Percentiles rank a stretch among this genome's conserved stretches.
Conservation (phyloP, 1,140 invertebrate species). For the Euborellia annulipes region DNA sequence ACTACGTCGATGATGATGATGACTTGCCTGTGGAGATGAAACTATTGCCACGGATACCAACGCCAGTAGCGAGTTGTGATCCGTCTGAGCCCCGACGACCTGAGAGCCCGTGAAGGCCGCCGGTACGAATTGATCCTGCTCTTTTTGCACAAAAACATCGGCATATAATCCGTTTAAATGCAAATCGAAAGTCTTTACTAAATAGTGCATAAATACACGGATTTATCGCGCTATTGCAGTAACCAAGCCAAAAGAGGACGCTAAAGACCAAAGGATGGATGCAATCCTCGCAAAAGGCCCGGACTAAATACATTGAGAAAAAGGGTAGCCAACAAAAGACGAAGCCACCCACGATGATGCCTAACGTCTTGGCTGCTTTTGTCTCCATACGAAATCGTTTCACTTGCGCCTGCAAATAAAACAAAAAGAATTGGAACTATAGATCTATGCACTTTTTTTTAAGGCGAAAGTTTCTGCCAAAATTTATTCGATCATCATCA, state of each 20-base stretch:
- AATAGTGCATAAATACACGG: conserved; percentile 85
- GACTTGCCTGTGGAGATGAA: no score
- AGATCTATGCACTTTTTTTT: no score
- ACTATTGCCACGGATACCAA: conserved; percentile 1
- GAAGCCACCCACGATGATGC: conserved; percentile 86
- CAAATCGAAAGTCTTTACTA: conserved; percentile 80
- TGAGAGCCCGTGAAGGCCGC: conserved; percentile 14
- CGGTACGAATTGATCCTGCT: neutral
- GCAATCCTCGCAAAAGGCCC: conserved; percentile 65
- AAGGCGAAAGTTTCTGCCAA: no score
- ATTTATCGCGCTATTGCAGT: conserved; percentile 90
- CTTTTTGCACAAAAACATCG: conserved; percentile 46
- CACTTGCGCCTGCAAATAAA: conserved; percentile 30
- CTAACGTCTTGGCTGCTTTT: conserved; percentile 85
- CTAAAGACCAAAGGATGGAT: conserved; percentile 71
- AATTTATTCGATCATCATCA: no score
- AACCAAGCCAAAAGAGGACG: conserved; percentile 91
- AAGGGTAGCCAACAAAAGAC: conserved; percentile 89
- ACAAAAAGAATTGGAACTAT: no score
- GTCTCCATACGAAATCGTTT: conserved; percentile 80
- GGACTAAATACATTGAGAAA: conserved; percentile 80
- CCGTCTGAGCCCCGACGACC: conserved; percentile 45
- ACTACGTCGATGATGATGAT: no score
- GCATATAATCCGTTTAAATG: conserved; percentile 83
- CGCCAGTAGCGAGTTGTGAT: conserved; percentile 32